Evolutionary conservation across 1,140 invertebrate species (phyloP), one percentile per base, ranked within the genome.

Genomic region (Euwallacea similis): DNA sequence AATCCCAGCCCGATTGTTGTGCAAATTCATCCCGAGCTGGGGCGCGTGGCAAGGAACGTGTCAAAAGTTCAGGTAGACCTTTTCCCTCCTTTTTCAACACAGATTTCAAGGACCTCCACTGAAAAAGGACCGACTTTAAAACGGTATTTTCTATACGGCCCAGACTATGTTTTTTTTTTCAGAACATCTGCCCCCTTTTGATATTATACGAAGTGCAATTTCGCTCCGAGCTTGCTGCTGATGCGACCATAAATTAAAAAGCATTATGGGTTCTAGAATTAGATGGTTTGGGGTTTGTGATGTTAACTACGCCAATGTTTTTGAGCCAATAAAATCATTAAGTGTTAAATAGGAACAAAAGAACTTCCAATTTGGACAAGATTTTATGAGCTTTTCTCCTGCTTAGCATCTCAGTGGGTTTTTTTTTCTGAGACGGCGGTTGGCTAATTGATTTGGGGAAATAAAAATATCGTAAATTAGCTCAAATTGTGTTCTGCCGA

Each of bases 31-130:
- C 68, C 68, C 67, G 58, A 70, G 53, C 43, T 54, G 47, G 62
- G 72, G 64, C 72, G 67, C 72, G 72, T 73, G 72, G 72, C 72
- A 73, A 41, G 72, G 68, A 73, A 69, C 72, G 72, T 73, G 72
- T 73, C 72, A 53, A 66, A 42, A 54, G 44, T 66, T 42, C 65
- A 66, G 65, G 65, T 66, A 66, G 62, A 10, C 21, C 42, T 7
- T 58, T 0, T 58, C 54, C 61, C 7, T 66, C 54, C 43, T 42
- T 44, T 13, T 66, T 61, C 59, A 42, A 43, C 59, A 11, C 15
- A 42, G 21, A 58, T 58, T 15, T 10, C n/a, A 9, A 10, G 10
- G 11, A 56, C 2, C 42, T 15, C 10, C 1, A 56, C 8, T 13
- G 16, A 16, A 16, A 21, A n/a, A 56, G 16, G 54, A 43, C 42